Evolutionary conservation across 1,140 invertebrate species (phyloP).

Genomic region (Calliphora vicina): DNA sequence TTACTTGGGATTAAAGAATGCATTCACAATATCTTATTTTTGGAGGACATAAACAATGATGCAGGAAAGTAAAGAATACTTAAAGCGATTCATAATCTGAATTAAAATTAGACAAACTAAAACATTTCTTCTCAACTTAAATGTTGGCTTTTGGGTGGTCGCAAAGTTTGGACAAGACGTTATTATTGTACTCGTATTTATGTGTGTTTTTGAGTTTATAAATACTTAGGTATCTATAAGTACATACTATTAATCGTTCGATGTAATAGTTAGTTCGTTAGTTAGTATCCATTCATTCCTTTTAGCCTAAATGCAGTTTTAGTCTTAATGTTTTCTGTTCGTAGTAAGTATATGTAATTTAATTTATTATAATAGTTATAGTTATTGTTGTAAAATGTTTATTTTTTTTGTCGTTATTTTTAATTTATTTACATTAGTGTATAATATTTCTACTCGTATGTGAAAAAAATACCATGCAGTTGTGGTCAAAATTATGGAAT

Average conservation of each 20-base stretch:
- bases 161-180: background rate
- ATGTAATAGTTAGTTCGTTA: background rate
- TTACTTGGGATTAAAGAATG: no score
- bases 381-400: slow-evolving; percentile 1
- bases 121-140: no score
- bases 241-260: no score
- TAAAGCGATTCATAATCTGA: no score
- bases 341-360: background rate
- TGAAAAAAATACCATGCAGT: background rate
- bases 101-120: no score
- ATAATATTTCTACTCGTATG: background rate
- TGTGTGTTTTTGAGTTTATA: background rate
- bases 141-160: no score
- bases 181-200: no score
- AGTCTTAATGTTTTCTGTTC: background rate
- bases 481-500: background rate
- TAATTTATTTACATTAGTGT: slow-evolving; percentile 8
- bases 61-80: no score
- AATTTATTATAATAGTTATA: slow-evolving; percentile 31
- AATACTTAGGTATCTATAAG: background rate
- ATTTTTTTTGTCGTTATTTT: slow-evolving; percentile 22
- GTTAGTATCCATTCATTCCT: background rate
- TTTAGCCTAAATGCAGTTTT: background rate
- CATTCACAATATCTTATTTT: no score
- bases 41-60: no score